phyloP scores from a whole-genome alignment of 2,797 vertebrate species.

The Mus caroli region DNA sequence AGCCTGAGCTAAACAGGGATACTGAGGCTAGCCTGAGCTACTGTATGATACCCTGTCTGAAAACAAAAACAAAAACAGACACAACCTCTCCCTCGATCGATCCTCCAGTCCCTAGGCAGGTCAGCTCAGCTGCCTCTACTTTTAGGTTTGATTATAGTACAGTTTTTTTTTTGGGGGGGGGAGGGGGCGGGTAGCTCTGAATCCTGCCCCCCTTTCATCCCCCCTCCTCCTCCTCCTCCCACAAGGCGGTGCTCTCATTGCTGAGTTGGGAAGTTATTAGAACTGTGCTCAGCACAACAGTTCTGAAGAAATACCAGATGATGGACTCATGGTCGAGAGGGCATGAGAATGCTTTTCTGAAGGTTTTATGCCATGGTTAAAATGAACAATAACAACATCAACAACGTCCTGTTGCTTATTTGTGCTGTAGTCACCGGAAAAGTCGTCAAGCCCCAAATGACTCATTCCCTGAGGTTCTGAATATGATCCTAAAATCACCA shows the following conservation, averaged over 20 bases:
- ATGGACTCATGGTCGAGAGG: slow-evolving; percentile 22
- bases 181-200: not conserved
- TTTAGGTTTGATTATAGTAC: not conserved
- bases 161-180: not conserved
- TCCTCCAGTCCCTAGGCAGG: not conserved
- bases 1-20: not conserved
- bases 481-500: slow-evolving; percentile 77
- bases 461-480: slow-evolving; percentile 78
- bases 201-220: too few relatives aligned
- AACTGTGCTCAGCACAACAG: not conserved
- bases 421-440: slow-evolving; percentile 75
- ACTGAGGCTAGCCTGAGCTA: not conserved
- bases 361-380: slow-evolving; percentile 52
- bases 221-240: not conserved
- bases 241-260: not conserved
- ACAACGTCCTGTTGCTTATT: slow-evolving; percentile 75
- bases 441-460: slow-evolving; percentile 77
- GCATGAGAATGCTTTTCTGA: slow-evolving; percentile 29
- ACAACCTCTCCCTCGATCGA: not conserved
- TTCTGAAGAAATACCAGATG: slow-evolving; percentile 34
- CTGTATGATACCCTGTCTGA: not conserved
- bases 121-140: slow-evolving; percentile 16
- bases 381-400: slow-evolving; percentile 74
- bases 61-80: not conserved
- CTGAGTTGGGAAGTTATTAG: not conserved